phyloP scores from a whole-genome alignment of 2,797 vertebrate species.

The Liasis olivaceus region DNA sequence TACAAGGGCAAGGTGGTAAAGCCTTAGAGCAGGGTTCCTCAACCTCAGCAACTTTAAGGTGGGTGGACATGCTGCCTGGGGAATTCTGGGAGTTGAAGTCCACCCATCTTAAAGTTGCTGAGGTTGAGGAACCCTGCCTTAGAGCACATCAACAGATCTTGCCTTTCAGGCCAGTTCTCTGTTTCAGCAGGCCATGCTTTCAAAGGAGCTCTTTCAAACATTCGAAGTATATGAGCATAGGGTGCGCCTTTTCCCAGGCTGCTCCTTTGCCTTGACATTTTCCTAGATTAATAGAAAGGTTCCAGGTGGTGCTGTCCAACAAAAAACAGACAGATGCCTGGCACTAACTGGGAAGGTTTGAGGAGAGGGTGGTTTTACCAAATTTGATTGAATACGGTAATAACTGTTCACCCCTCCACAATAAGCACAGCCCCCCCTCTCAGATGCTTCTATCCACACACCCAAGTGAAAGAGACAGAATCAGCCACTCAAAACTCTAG shows the following conservation, averaged over 20 bases:
- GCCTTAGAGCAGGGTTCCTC: background rate
- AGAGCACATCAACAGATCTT: background rate
- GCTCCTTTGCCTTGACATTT: background rate
- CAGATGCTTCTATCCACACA: too few species aligned
- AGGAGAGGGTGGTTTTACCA: background rate
- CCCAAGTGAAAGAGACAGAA: too few species aligned
- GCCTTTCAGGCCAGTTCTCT: background rate
- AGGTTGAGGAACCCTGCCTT: background rate
- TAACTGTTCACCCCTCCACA: background rate
- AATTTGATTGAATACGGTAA: background rate
- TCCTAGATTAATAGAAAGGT: background rate
- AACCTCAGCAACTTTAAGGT: too few species aligned
- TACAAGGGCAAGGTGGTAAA: background rate
- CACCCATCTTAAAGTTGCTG: too few species aligned
- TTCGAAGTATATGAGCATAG: background rate
- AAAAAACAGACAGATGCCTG: background rate
- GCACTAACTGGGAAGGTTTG: background rate
- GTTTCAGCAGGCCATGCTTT: background rate
- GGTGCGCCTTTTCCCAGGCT: background rate
- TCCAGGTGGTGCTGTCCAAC: background rate
- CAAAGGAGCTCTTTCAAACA: background rate
- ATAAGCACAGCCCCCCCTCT: background rate
- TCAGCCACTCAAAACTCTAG: too few species aligned
- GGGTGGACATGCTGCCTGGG: too few species aligned
- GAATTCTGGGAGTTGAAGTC: too few species aligned